A percentile compares a stretch with the other conserved stretches of the same genome.
Conservation (phyloP, 2,797 vertebrate species). For the Macroramphosus scolopax region DNA sequence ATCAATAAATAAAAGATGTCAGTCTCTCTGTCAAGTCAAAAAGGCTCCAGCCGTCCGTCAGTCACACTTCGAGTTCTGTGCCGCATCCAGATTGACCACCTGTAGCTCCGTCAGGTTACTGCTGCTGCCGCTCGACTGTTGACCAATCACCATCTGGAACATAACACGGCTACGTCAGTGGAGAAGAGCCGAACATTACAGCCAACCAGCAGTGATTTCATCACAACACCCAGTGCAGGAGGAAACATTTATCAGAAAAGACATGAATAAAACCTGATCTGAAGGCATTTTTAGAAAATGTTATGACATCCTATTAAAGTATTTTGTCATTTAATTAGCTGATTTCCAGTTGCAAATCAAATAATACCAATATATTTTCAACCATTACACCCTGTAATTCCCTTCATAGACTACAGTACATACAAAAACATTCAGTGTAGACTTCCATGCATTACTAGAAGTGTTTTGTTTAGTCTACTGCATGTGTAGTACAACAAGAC, state of each 20-base stretch:
- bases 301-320: too few relatives aligned
- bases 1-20: slow-evolving; percentile 95
- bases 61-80: slow-evolving; percentile 89
- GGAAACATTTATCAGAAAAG: too few relatives aligned
- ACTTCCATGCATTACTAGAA: slow-evolving; percentile 53
- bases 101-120: slow-evolving; percentile 96
- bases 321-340: too few relatives aligned
- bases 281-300: too few relatives aligned
- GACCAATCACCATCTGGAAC: slow-evolving; percentile 95
- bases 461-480: slow-evolving; percentile 26
- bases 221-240: slow-evolving; percentile 21
- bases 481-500: slow-evolving; percentile 21
- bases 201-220: slow-evolving; percentile 29
- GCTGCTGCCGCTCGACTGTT: slow-evolving; percentile 89
- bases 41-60: slow-evolving; percentile 71
- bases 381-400: too few relatives aligned
- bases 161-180: slow-evolving; percentile 38
- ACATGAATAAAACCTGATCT: too few relatives aligned
- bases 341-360: too few relatives aligned
- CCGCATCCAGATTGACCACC: slow-evolving; percentile 90
- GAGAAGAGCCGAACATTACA: not conserved
- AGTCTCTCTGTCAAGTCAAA: slow-evolving; percentile 37
- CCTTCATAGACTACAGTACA: not conserved
- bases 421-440: not conserved
- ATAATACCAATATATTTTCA: too few relatives aligned